phyloP scores from a whole-genome alignment of 2,888 invertebrate species.

The Coleophora deauratella region DNA sequence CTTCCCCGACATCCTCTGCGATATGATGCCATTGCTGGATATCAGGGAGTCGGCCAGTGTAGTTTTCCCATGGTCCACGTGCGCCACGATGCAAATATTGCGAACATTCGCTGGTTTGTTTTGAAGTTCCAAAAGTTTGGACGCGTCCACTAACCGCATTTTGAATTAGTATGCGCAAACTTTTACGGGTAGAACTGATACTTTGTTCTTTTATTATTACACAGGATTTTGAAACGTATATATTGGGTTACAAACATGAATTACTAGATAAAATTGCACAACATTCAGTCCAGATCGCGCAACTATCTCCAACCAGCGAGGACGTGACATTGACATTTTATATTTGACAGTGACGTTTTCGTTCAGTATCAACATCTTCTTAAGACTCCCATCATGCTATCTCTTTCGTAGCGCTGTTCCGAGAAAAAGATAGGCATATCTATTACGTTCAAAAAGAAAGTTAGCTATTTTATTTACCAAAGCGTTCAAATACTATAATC shows the following conservation, averaged over 20 bases:
- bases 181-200: slow-evolving; percentile 1
- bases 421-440: too few species aligned
- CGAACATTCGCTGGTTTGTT: slow-evolving; percentile 80
- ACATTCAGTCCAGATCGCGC: slow-evolving; percentile 22
- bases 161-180: slow-evolving; percentile 19
- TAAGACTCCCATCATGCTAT: too few species aligned
- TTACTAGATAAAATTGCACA: slow-evolving; percentile 38
- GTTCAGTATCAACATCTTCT: too few species aligned
- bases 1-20: slow-evolving; percentile 91
- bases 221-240: slow-evolving; percentile 14
- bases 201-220: slow-evolving; percentile 4
- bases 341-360: slow-evolving; percentile 20
- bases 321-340: slow-evolving; percentile 21
- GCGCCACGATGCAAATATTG: slow-evolving; percentile 97
- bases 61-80: slow-evolving; percentile 99
- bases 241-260: slow-evolving; percentile 18
- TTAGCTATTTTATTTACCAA: too few species aligned
- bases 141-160: slow-evolving; percentile 74
- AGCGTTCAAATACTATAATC: too few species aligned
- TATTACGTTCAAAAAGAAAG: too few species aligned
- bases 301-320: slow-evolving; percentile 5
- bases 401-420: too few species aligned
- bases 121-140: slow-evolving; percentile 79
- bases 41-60: slow-evolving; percentile 95
- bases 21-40: slow-evolving; percentile 96